phyloP scores from a whole-genome alignment of 2,888 invertebrate species.

The Agrochola macilenta region DNA sequence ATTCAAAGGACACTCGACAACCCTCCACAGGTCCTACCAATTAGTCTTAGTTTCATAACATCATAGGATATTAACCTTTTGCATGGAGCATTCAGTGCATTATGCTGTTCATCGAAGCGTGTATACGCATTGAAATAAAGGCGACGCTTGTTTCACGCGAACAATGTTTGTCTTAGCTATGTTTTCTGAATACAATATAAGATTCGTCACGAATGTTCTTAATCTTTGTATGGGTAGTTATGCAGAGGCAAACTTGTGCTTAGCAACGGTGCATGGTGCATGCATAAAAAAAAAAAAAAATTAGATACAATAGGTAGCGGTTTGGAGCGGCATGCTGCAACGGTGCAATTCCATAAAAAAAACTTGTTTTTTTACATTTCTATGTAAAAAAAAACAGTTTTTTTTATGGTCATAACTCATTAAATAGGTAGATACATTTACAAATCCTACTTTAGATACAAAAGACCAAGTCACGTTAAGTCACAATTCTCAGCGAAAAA shows the following conservation, averaged over 20 bases:
- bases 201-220: conserved; percentile 26
- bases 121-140: conserved; percentile 58
- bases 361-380: too few relatives aligned
- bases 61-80: conserved; percentile 62
- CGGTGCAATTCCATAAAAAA: background rate
- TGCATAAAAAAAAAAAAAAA: too few relatives aligned
- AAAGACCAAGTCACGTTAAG: too few relatives aligned
- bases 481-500: background rate
- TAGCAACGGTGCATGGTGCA: background rate
- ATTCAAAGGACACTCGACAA: background rate
- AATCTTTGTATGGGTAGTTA: conserved; percentile 32
- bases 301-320: background rate
- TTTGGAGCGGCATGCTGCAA: background rate
- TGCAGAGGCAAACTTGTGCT: background rate
- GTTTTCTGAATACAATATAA: conserved; percentile 24
- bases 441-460: too few relatives aligned
- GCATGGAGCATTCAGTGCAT: conserved; percentile 56
- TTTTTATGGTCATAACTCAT: background rate
- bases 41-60: conserved; percentile 52
- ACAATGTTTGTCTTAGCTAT: conserved; percentile 22
- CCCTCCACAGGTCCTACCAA: conserved; percentile 17
- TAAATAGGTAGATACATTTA: too few relatives aligned
- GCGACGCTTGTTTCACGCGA: conserved; percentile 47
- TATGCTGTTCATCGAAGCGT: conserved; percentile 60
- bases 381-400: too few relatives aligned